Conservation (phyloP, 2,888 invertebrate genomes). For the Strigamia transsilvanica region DNA sequence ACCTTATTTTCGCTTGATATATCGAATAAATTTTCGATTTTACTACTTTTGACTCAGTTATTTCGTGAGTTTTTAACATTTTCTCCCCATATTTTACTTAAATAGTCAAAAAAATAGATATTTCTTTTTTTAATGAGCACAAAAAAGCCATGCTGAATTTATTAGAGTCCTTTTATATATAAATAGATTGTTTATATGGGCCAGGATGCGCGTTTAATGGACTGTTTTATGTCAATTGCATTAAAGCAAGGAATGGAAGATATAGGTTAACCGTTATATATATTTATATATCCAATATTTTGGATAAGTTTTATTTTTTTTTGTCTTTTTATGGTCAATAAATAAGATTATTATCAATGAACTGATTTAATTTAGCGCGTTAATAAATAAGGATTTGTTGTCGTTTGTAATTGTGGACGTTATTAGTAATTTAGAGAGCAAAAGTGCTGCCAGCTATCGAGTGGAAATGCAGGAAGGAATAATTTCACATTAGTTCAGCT, state of each 20-base stretch:
- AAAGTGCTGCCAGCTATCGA: constrained; percentile 27
- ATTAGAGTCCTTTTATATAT: no score
- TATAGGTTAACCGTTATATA: neutral
- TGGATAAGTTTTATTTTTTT: no score
- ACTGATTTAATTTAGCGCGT: no score
- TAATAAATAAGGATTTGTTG: no score
- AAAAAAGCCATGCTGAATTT: no score
- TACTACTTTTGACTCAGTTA: neutral
- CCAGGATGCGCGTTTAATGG: no score
- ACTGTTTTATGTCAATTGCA: no score
- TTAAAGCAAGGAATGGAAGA: no score
- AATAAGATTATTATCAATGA: neutral
- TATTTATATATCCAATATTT: no score
- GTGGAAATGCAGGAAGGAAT: constrained; percentile 21
- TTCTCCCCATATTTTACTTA: neutral
- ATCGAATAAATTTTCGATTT: neutral
- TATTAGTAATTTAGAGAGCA: neutral
- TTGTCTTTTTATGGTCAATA: neutral
- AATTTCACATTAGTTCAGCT: constrained; percentile 8
- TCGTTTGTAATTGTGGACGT: neutral
- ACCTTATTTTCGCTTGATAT: neutral
- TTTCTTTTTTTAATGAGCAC: neutral
- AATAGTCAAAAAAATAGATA: neutral
- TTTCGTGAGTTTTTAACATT: neutral
- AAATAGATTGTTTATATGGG: no score